phyloP scores from a whole-genome alignment of 2,113 vertebrate genomes.

The Carassius gibelio region DNA sequence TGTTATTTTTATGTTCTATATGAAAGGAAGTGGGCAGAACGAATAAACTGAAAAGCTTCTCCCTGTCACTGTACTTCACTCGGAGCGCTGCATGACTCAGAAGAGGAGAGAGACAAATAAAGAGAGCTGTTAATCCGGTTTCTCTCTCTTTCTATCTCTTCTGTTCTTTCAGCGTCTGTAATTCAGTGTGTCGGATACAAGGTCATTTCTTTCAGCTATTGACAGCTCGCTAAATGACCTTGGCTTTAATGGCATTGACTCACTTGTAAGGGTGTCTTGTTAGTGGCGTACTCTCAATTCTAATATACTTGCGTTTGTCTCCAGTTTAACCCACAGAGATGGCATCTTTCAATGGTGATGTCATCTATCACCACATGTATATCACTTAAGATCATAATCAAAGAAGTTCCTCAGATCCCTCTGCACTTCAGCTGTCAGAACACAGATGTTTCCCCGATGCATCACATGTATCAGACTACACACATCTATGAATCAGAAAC shows the following conservation, averaged over 20 bases:
- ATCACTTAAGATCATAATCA: neutral
- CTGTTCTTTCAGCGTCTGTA: neutral
- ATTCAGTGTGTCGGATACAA: slow-evolving; percentile 3
- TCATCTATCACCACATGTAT: neutral
- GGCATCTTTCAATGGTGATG: neutral
- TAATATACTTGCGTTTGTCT: neutral
- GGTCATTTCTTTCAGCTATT: neutral
- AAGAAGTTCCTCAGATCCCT: neutral
- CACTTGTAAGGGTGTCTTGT: neutral
- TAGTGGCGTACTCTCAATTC: neutral
- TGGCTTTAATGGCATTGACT: neutral
- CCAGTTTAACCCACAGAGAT: neutral
- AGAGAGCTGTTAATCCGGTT: slow-evolving; percentile 5
- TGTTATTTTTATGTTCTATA: neutral
- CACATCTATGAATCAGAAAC: neutral
- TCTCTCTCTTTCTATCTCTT: neutral
- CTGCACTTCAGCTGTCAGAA: neutral
- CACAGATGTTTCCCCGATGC: neutral
- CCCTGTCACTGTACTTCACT: slow-evolving; percentile 6
- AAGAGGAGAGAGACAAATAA: neutral
- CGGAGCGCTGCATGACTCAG: neutral
- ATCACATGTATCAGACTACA: neutral
- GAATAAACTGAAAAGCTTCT: slow-evolving; percentile 3
- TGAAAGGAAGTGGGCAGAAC: slow-evolving; percentile 7
- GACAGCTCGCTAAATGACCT: neutral